Percentiles rank a stretch among this genome's conserved stretches.
Conservation (phyloP, 1,140 invertebrate species). For the Idris sp. region DNA sequence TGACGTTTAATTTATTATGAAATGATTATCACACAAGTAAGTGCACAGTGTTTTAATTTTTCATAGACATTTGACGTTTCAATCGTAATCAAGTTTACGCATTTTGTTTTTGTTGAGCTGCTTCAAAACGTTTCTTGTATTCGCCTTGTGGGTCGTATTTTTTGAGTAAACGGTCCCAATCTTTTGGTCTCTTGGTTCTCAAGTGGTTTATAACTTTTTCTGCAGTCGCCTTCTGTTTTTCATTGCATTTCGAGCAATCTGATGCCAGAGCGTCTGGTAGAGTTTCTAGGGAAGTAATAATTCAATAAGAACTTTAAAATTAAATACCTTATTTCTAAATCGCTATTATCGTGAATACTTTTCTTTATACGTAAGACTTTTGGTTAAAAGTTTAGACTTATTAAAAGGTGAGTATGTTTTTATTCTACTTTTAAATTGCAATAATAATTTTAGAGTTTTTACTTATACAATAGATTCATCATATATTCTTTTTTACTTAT, state of each 20-base stretch:
- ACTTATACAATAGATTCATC: no score
- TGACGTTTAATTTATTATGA: slow-evolving; percentile 20
- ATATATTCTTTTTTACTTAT: no score
- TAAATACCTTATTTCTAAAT: no score
- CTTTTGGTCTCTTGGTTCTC: slow-evolving; percentile 67
- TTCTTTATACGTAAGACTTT: no score
- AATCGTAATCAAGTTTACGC: no score
- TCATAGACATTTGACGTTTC: no score
- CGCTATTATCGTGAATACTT: no score
- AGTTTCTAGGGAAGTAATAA: slow-evolving; percentile 66
- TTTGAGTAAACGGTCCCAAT: slow-evolving; percentile 72
- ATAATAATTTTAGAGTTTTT: no score
- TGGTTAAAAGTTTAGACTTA: no score
- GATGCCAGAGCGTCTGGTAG: slow-evolving; percentile 74
- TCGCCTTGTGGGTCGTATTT: slow-evolving; percentile 77
- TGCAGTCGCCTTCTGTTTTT: slow-evolving; percentile 71
- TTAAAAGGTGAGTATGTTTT: no score
- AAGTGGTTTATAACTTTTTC: slow-evolving; percentile 75
- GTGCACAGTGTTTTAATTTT: no score
- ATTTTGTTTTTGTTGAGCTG: slow-evolving; percentile 9
- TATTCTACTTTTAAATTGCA: no score
- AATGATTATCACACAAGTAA: slow-evolving; percentile 21
- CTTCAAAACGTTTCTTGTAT: slow-evolving; percentile 70
- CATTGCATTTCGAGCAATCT: slow-evolving; percentile 73
- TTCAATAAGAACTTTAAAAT: slow-evolving; percentile 1